These are phyloP conservation scores for Triplophysa dalaica DNA, from an alignment of 2,113 vertebrate species.

Conservation along the genomic window DNA sequence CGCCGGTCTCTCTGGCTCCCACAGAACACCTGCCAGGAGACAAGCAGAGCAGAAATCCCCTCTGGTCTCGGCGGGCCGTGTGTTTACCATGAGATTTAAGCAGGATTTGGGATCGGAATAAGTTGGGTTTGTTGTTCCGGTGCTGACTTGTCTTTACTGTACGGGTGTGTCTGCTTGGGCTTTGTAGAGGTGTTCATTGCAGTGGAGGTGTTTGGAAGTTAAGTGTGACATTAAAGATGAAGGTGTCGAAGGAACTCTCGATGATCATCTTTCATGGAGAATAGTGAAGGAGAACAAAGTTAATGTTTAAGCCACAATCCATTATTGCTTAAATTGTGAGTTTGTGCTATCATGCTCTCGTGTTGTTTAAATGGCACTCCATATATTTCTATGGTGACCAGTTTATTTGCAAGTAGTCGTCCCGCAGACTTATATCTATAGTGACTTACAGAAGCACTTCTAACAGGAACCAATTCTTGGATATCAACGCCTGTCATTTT, in stretches of 20 bases:
- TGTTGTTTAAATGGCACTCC: too few species aligned
- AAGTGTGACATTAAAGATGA: not conserved
- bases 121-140: constrained; percentile 38
- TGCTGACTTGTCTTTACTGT: not conserved
- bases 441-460: too few species aligned
- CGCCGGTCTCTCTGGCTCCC: constrained; percentile 19
- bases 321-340: not conserved
- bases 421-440: too few species aligned
- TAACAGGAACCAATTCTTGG: too few species aligned
- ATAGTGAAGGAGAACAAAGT: not conserved
- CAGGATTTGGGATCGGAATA: constrained; percentile 14
- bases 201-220: not conserved
- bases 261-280: not conserved
- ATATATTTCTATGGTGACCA: too few species aligned
- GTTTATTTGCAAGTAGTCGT: too few species aligned
- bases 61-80: not conserved
- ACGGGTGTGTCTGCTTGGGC: not conserved
- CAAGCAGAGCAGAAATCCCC: constrained; percentile 35
- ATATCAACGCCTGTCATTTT: too few species aligned
- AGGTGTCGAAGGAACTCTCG: not conserved
- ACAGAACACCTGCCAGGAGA: constrained; percentile 43
- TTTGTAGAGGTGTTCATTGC: constrained; percentile 15
- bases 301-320: not conserved
- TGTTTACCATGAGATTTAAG: constrained; percentile 28
- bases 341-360: too few species aligned